Conservation (phyloP, 2,888 invertebrate species). For the Philereme transversata region DNA sequence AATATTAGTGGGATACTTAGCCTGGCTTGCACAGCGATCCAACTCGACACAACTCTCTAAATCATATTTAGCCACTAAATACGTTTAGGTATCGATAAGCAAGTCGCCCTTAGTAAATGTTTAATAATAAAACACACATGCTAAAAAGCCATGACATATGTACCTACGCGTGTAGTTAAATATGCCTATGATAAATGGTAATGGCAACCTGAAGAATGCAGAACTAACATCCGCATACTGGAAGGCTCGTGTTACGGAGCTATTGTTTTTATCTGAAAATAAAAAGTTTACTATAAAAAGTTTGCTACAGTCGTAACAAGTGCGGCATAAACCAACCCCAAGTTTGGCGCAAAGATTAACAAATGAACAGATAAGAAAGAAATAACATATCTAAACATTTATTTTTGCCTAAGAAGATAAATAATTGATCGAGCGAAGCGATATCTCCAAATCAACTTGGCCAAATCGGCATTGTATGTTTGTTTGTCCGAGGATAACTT, state of each 20-base stretch:
- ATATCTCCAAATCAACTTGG: too few species aligned
- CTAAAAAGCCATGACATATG: conserved; percentile 27
- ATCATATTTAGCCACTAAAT: too few species aligned
- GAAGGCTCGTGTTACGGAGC: conserved; percentile 71
- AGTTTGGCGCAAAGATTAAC: conserved; percentile 25
- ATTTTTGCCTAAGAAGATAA: too few species aligned
- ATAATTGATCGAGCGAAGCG: too few species aligned
- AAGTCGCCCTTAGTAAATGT: neutral
- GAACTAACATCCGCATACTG: conserved; percentile 71
- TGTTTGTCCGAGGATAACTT: too few species aligned
- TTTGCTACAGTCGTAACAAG: conserved; percentile 68
- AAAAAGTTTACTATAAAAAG: conserved; percentile 65
- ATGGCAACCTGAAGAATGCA: conserved; percentile 39
- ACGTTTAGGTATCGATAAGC: too few species aligned
- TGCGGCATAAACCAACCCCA: conserved; percentile 45
- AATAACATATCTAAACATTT: neutral
- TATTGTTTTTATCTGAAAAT: conserved; percentile 49
- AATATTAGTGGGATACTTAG: too few species aligned
- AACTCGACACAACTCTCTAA: too few species aligned
- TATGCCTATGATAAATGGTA: conserved; percentile 28
- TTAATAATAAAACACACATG: conserved; percentile 10
- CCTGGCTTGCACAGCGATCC: too few species aligned
- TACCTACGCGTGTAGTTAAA: conserved; percentile 22
- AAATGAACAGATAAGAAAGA: conserved; percentile 13
- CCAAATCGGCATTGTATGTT: too few species aligned